Conservation (phyloP, 2,888 invertebrate genomes). For the Diarsia rubi region DNA sequence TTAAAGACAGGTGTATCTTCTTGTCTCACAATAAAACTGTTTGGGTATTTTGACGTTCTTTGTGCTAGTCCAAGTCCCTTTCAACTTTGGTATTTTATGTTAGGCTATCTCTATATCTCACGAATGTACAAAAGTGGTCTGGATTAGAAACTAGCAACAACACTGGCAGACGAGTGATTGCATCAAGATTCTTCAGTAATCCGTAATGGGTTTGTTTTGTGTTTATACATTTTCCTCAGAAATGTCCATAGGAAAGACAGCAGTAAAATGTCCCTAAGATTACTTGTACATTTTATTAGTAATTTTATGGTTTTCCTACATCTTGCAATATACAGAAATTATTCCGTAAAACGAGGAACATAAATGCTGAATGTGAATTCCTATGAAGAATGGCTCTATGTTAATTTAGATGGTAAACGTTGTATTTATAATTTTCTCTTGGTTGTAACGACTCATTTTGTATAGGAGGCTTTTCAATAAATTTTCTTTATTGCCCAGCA, state of each 20-base stretch:
- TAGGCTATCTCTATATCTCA: background rate
- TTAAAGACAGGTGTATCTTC: background rate
- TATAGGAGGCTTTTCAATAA: slow-evolving; percentile 14
- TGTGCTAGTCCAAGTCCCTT: background rate
- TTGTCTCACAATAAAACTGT: background rate
- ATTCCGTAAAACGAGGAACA: slow-evolving; percentile 28
- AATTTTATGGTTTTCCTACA: slow-evolving; percentile 35
- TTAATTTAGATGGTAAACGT: slow-evolving; percentile 34
- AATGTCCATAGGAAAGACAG: slow-evolving; percentile 15
- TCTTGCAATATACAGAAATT: slow-evolving; percentile 39
- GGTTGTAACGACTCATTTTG: slow-evolving; percentile 17
- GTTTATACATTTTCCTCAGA: slow-evolving; percentile 7
- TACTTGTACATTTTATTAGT: slow-evolving; percentile 37
- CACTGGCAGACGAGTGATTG: background rate
- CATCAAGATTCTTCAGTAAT: background rate
- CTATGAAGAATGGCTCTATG: slow-evolving; percentile 39
- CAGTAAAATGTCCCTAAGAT: slow-evolving; percentile 16
- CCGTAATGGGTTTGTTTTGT: background rate
- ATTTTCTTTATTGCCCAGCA: slow-evolving; percentile 24
- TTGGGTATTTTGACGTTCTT: background rate
- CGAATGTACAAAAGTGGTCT: background rate
- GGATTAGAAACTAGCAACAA: background rate
- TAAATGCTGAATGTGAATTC: slow-evolving; percentile 41
- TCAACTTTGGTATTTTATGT: background rate
- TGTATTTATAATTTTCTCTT: slow-evolving; percentile 37